A percentile compares a stretch with the other conserved stretches of the same genome.
phyloP scores from a whole-genome alignment of 2,797 vertebrate species.

The Acanthornis magna region DNA sequence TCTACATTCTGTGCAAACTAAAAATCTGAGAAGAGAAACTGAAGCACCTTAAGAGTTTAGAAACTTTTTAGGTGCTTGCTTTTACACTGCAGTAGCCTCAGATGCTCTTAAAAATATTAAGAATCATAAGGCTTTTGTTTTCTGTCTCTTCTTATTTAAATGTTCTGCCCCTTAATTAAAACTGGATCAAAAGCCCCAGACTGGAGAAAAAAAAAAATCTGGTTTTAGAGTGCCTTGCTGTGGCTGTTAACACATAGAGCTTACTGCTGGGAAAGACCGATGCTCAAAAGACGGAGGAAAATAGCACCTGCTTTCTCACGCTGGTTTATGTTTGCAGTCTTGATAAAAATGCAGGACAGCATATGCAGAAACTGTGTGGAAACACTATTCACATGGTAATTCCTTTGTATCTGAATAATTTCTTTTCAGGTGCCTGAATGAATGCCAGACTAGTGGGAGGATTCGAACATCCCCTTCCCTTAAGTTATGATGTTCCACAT shows the following conservation, averaged over 20 bases:
- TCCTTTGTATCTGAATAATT: slow-evolving; percentile 75
- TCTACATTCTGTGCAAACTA: background rate
- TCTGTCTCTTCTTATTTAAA: slow-evolving; percentile 62
- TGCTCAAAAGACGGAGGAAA: slow-evolving; percentile 72
- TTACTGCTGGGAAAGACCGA: slow-evolving; percentile 74
- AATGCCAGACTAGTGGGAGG: slow-evolving; percentile 58
- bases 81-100: background rate
- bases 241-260: slow-evolving; percentile 47
- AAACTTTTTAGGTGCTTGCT: background rate
- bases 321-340: slow-evolving; percentile 69
- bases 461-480: slow-evolving; percentile 40
- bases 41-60: background rate
- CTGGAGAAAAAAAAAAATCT: background rate
- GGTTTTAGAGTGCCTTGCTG: slow-evolving; percentile 54
- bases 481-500: slow-evolving; percentile 37
- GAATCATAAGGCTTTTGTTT: slow-evolving; percentile 8
- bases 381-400: slow-evolving; percentile 79
- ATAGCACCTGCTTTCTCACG: slow-evolving; percentile 78
- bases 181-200: slow-evolving; percentile 55
- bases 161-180: slow-evolving; percentile 57
- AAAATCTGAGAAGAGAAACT: background rate
- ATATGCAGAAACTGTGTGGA: slow-evolving; percentile 71
- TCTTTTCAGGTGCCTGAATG: slow-evolving; percentile 75
- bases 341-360: slow-evolving; percentile 77
- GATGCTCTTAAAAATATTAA: slow-evolving; percentile 30